Base-by-base conservation (phyloP, 2,113 vertebrate species). In the Paraplagusia blochii region DNA sequence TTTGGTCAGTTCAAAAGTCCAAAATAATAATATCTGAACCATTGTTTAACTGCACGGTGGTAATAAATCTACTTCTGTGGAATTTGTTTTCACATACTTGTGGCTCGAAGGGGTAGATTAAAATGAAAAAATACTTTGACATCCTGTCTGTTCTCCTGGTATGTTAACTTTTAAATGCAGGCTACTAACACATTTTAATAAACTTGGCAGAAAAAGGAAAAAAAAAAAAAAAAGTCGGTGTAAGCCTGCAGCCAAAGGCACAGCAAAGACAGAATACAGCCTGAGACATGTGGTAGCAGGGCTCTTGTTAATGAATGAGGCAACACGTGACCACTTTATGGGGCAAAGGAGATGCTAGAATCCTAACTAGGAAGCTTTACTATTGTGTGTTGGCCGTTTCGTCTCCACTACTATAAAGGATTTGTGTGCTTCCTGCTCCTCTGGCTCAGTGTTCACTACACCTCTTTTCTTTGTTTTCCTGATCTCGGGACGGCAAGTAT, bases 381-480 rank as follows among this genome's bases (percentile, higher is more conserved):
- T 59, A 47, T 55, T 61, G 43, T 56, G 53, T 66, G 49, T 19
- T 11, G 2, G 52, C 29, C 12, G 52, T 14, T 40, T 35, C 55
- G 58, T 19, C 33, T 56, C 11, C 29, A 52, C 45, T 55, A 56
- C 38, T 34, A 44, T 58, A 53, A 73, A 73, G 16, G 53, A 63
- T 60, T 53, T 61, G 55, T 53, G 50, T 67, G 59, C 54, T 72
- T 64, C 44, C 40, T 65, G 58, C 58, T 57, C 34, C 22, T 59
- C 46, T 56, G 34, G 45, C 48, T 56, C 39, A 52, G 22, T 16
- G 36, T 44, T 53, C n/a, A 47, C 12, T 44, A 44, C 14, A 34
- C 33, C 38, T 58, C 66, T 16, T 55, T 50, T 15, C 63, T 72
- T 58, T 67, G 58, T 67, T 34, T 49, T 17, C 12, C 36, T 15